Evolutionary conservation across 1,140 invertebrate genomes (phyloP).

Genomic region (Dendroctonus ponderosae): DNA sequence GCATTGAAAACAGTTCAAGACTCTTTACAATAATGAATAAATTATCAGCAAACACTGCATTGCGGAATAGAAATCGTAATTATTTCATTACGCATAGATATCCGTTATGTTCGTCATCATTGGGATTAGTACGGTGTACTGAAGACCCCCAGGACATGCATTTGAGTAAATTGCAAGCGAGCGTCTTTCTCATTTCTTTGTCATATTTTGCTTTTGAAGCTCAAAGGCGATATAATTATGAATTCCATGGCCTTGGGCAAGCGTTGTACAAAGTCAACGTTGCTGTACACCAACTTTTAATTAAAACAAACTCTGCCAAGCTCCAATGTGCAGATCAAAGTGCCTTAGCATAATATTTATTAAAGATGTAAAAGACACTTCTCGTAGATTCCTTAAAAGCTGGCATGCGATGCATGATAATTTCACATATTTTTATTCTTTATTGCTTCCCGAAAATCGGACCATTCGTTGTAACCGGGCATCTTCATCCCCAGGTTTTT

Average conservation of each 20-base stretch:
- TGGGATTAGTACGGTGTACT: no score
- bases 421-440: no score
- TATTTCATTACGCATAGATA: conserved; percentile 2
- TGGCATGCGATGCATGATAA: no score
- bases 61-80: conserved; percentile 5
- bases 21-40: no score
- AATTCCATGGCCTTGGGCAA: conserved; percentile 43
- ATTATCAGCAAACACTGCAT: neutral
- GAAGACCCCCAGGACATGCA: no score
- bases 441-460: no score
- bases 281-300: conserved; percentile 44
- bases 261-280: conserved; percentile 42
- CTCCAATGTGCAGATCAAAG: conserved; percentile 43
- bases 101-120: conserved; percentile 1
- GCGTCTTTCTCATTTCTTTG: conserved; percentile 31
- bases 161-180: conserved; percentile 3
- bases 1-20: no score
- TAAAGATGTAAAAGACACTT: conserved; percentile 38
- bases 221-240: conserved; percentile 46
- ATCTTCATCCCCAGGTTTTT: no score
- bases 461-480: no score
- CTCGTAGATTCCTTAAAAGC: neutral
- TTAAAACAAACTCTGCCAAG: conserved; percentile 45
- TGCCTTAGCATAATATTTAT: conserved; percentile 40
- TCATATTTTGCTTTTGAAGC: conserved; percentile 29